These are phyloP conservation scores for Ceratosolen solmsi DNA, from an alignment of 1,140 invertebrate genomes.

Conservation along the genomic window DNA sequence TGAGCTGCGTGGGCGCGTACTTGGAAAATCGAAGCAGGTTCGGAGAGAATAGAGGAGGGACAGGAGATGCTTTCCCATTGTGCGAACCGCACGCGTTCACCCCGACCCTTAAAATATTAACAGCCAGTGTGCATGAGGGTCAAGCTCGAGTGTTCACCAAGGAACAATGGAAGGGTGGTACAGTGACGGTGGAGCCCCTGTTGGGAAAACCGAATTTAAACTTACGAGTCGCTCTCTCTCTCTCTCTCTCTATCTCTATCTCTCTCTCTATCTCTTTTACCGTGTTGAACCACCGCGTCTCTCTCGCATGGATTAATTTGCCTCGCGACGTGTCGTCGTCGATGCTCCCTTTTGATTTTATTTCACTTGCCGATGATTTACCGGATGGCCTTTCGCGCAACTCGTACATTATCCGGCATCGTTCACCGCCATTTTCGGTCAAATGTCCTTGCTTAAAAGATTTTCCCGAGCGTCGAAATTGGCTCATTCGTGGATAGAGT, in stretches of 20 bases:
- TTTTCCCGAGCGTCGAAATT: no score
- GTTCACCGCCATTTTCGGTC: no score
- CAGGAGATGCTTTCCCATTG: conserved; percentile 12
- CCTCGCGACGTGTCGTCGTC: not conserved
- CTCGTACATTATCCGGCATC: no score
- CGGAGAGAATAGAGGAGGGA: not conserved
- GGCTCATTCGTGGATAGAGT: no score
- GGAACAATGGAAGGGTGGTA: conserved; percentile 28
- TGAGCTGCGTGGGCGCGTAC: not conserved
- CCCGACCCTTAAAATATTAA: conserved; percentile 41
- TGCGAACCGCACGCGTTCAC: not conserved
- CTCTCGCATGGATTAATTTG: conserved; percentile 18
- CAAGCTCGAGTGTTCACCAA: not conserved
- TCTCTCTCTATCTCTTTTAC: no score
- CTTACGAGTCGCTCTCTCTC: not conserved
- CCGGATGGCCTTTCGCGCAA: not conserved
- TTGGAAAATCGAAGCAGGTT: conserved; percentile 38
- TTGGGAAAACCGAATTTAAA: conserved; percentile 25
- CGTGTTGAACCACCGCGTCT: no score
- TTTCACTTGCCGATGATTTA: no score
- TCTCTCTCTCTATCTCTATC: not conserved
- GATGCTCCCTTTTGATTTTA: not conserved
- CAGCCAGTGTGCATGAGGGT: conserved; percentile 23
- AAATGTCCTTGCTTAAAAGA: no score
- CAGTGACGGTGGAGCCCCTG: not conserved